Evolutionary conservation across 1,140 invertebrate species (phyloP).

Genomic region (Papilio xuthus): DNA sequence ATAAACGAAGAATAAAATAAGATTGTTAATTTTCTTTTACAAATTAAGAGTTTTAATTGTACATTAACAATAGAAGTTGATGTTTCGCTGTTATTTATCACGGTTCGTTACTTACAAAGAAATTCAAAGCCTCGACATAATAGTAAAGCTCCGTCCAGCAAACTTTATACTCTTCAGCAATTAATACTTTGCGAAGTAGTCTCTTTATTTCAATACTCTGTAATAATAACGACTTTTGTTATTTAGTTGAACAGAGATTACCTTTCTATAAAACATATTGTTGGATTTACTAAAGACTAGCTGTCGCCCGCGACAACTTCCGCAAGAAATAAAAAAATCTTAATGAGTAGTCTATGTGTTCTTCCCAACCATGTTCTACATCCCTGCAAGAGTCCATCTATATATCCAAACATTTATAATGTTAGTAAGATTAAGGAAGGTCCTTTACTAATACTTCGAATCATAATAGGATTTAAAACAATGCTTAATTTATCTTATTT

Average conservation of each 20-base stretch:
- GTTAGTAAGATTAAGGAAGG: no score
- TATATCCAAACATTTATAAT: no score
- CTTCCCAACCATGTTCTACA: no score
- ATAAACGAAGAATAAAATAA: not conserved
- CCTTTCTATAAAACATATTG: not conserved
- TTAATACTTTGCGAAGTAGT: slow-evolving; percentile 27
- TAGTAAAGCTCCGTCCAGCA: slow-evolving; percentile 29
- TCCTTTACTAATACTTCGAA: no score
- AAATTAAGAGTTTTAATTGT: slow-evolving; percentile 30
- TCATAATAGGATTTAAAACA: no score
- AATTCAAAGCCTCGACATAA: slow-evolving; percentile 31
- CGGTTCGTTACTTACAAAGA: slow-evolving; percentile 25
- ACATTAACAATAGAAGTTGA: slow-evolving; percentile 25
- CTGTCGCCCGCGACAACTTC: no score
- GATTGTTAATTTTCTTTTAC: slow-evolving; percentile 24
- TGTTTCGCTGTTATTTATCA: slow-evolving; percentile 30
- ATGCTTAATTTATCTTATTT: no score
- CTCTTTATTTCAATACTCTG: slow-evolving; percentile 10
- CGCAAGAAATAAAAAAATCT: no score
- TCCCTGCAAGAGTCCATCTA: no score
- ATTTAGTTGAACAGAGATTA: not conserved
- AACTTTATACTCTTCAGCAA: slow-evolving; percentile 29
- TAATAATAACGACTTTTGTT: not conserved
- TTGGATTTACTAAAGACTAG: no score
- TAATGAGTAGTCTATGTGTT: no score